Evolutionary conservation across 2,888 invertebrate species (phyloP).

Genomic region (Zygothrica quintamaculata): DNA sequence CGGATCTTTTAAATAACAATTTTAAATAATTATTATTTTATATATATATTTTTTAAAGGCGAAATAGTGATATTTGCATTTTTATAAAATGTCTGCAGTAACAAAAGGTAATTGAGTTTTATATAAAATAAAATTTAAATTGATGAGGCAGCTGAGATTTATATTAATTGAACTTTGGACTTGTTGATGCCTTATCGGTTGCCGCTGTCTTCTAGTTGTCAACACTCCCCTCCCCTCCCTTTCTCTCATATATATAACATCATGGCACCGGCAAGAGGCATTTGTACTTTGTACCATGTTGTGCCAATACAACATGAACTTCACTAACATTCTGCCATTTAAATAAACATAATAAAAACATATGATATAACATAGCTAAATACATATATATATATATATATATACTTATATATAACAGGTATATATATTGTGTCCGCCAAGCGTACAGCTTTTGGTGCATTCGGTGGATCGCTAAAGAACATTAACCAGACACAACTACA

Average conservation of each 20-base stretch:
- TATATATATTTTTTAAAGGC: conserved; percentile 10
- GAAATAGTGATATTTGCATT: conserved; percentile 10
- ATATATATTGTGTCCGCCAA: conserved; percentile 97
- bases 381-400: neutral
- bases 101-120: conserved; percentile 70
- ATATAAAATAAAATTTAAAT: conserved; percentile 2
- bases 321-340: conserved; percentile 38
- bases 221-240: conserved; percentile 5
- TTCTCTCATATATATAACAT: neutral
- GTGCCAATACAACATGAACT: conserved; percentile 31
- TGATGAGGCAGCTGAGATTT: conserved; percentile 4
- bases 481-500: conserved; percentile 91
- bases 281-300: conserved; percentile 57
- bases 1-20: neutral
- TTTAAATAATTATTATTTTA: conserved; percentile 17
- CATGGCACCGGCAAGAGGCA: conserved; percentile 8
- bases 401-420: conserved; percentile 85
- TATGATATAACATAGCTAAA: neutral
- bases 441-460: conserved; percentile 98
- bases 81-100: conserved; percentile 77
- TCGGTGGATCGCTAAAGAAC: conserved; percentile 93
- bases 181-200: conserved; percentile 55
- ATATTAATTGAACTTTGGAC: conserved; percentile 71
- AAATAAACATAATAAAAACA: conserved; percentile 29
- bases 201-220: conserved; percentile 20